Base-by-base conservation (phyloP, 2,113 vertebrate species). In the Chionomys nivalis region DNA sequence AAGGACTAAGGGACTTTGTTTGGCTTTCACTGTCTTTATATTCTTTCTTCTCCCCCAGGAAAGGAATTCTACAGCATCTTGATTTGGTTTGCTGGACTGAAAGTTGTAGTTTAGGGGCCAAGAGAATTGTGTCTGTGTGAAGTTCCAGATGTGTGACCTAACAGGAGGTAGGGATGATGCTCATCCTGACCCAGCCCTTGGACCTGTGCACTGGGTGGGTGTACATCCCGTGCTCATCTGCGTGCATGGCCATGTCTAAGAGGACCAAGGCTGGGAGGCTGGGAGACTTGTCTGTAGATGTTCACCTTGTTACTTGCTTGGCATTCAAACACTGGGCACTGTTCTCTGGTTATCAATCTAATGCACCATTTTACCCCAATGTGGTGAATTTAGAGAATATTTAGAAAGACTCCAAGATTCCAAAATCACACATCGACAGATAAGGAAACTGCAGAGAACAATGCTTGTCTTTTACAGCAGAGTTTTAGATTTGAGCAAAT, bases 401-500 rank as follows among this genome's bases (percentile, higher is more conserved):
- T 70, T 55, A 55, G 65, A 70, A 96, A 86, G 47, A 91, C 21
- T 65, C 31, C 49, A 93, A 89, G 42, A 91, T 93, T 87, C 72
- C 52, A 90, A 87, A 83, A 83, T 70, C 87, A 92, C 65, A 58
- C 61, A 13, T 93, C 23, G 16, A 26, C 76, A 70, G 17, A 83
- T 78, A 68, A 0, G 23, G 85, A 49, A 68, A 75, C 79, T 68
- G 89, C 4, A 94, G 78, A 81, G 47, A 85, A 12, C 28, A 61
- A 33, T 36, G 33, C 47, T 94, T 91, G 58, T 52, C 47, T 94
- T 89, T 63, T 23, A 21, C 17, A 85, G 23, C 63, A 86, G 47
- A 95, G 77, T 86, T 94, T 83, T 72, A 95, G 42, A 83, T 73
- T 95, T 52, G 88, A 79, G 39, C 21, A 88, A 85, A 26, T 65